Evolutionary conservation across 1,140 invertebrate genomes (phyloP).

Genomic region (Diachasmimorpha longicaudata): DNA sequence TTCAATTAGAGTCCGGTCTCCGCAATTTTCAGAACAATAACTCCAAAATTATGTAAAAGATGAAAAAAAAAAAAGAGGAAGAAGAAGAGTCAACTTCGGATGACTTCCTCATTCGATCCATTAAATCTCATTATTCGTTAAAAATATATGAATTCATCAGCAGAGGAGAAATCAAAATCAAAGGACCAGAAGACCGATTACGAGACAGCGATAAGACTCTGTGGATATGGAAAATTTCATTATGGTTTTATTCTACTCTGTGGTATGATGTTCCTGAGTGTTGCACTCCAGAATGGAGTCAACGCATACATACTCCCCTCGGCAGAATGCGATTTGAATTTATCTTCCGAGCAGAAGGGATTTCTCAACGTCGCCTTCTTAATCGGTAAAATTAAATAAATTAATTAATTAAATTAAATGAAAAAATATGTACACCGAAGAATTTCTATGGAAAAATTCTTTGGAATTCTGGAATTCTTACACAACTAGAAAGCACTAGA

Average conservation of each 20-base stretch:
- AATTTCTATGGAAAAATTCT: too few relatives aligned
- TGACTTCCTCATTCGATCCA: too few relatives aligned
- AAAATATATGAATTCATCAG: neutral
- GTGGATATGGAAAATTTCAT: constrained; percentile 46
- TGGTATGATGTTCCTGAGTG: constrained; percentile 59
- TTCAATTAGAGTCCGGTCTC: neutral
- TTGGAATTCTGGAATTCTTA: too few relatives aligned
- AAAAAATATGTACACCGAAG: too few relatives aligned
- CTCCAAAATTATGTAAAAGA: neutral
- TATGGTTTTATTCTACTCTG: constrained; percentile 45
- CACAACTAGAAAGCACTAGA: too few relatives aligned
- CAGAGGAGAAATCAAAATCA: neutral
- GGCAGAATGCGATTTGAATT: constrained; percentile 63
- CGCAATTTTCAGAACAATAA: neutral
- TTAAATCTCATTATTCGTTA: neutral
- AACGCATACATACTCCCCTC: constrained; percentile 68
- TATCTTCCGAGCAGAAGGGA: constrained; percentile 64
- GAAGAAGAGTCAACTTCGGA: neutral
- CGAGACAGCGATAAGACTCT: constrained; percentile 12
- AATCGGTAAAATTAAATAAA: constrained; percentile 50
- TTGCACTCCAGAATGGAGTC: constrained; percentile 68
- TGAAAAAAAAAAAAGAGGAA: neutral
- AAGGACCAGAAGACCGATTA: neutral
- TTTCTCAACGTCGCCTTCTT: constrained; percentile 67
- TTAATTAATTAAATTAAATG: neutral